Evolutionary conservation across 2,797 vertebrate genomes (phyloP).

Genomic region (Onychomys leucogaster): DNA sequence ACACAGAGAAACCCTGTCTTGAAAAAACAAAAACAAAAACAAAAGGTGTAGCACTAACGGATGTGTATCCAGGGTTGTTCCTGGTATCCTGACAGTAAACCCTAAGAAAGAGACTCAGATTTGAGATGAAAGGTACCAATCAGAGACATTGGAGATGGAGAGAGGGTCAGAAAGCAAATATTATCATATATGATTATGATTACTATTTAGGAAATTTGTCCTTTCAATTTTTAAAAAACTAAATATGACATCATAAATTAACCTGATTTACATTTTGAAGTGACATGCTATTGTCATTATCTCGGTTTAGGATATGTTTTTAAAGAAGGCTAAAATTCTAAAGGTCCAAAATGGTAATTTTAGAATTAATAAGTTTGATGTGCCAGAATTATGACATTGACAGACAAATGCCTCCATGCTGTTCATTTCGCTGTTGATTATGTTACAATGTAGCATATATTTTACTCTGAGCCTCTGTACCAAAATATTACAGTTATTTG

Average conservation of each 20-base stretch:
- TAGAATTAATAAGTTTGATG: not conserved
- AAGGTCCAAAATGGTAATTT: not conserved
- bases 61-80: not conserved
- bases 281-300: not conserved
- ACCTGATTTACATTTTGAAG: constrained; percentile 41
- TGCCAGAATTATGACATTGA: not conserved
- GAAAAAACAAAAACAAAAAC: too few species aligned
- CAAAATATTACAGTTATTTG: not conserved
- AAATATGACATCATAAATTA: not conserved
- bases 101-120: not conserved
- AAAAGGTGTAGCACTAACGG: not conserved
- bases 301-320: not conserved
- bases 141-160: not conserved
- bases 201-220: not conserved
- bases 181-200: not conserved
- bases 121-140: not conserved
- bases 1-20: too few species aligned
- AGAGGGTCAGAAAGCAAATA: not conserved
- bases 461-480: not conserved
- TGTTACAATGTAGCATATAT: not conserved
- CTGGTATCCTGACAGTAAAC: not conserved
- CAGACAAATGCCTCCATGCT: too few species aligned
- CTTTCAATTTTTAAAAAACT: not conserved
- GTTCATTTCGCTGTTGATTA: not conserved
- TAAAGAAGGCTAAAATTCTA: not conserved